Evolutionary conservation across 2,113 vertebrate species (phyloP).

Genomic region (Junco hyemalis): DNA sequence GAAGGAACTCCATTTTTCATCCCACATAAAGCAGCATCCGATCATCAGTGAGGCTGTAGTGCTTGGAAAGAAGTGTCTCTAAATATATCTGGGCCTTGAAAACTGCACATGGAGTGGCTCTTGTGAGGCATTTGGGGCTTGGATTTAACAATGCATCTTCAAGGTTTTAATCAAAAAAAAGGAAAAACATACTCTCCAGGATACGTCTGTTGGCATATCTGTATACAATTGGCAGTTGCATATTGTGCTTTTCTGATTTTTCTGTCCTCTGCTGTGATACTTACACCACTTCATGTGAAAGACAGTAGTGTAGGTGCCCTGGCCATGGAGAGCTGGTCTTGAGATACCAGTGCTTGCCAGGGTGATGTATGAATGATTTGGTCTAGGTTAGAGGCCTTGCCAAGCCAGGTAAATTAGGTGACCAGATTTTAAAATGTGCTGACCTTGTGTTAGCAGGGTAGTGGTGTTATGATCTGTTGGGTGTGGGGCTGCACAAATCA

Average conservation of each 20-base stretch:
- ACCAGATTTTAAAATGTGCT: not conserved
- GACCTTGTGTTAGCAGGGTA: not conserved
- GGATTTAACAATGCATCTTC: not conserved
- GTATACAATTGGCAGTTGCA: rapidly evolving
- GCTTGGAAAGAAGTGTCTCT: not conserved
- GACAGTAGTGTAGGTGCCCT: not conserved
- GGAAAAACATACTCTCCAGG: not conserved
- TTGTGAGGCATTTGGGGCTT: not conserved
- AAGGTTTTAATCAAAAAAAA: not conserved
- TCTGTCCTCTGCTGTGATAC: not conserved
- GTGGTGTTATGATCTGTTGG: not conserved
- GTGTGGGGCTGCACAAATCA: not conserved
- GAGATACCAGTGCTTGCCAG: not conserved
- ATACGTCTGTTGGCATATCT: rapidly evolving
- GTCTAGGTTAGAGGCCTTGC: not conserved
- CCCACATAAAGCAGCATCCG: not conserved
- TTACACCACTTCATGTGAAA: not conserved
- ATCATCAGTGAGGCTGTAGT: not conserved
- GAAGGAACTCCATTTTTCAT: not conserved
- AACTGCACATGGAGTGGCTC: not conserved
- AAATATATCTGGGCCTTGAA: not conserved
- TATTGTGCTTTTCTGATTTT: not conserved
- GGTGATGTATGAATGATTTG: not conserved
- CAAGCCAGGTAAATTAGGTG: not conserved
- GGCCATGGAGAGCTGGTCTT: not conserved